Base-by-base conservation (phyloP, 2,888 invertebrate species). In the Sisyra nigra region DNA sequence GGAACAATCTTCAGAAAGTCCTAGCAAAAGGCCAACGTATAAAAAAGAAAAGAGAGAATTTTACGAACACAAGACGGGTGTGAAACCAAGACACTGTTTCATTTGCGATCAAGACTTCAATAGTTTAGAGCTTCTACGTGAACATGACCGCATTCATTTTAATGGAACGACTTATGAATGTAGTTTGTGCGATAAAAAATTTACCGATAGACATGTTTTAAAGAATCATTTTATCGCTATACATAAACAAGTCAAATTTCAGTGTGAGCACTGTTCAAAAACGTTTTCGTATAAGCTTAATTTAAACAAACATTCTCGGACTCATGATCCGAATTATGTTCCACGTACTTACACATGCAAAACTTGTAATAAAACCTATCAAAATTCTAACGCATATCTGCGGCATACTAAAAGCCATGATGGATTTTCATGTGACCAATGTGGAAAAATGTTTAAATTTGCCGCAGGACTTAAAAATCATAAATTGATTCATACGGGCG, bases 381-480 rank as follows among this genome's bases (percentile, higher is more conserved):
- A 41, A 9, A 44, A 40, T 8, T 24, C 40, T n/a, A 33, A 40
- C 1, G 43, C 41, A 5, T 41, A 44, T 19, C 36, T 34, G 5
- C 30, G 44, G 0, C 63, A 63, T 42, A 49, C 56, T 30, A 59
- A 57, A 43, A 55, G 57, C 0, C 72, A 72, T 41, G 65, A 67
- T 2, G 68, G 70, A 3, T 49, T 45, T 35, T 38, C 48, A 5
- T 46, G 46, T 35, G 8, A 19, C 7, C 31, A 35, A 6, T 46
- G 46, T 13, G 46, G 44, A 10, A 44, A 46, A 39, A 38, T 19
- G 3, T 46, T 46, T 30, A 32, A 24, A 3, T 41, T 24, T 7
- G 35, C 41, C 13, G 30, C 34, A 10, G 11, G 37, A 17, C 18
- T 47, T 8, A 34, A 29, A 5, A 19, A 42, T 29, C 47, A 47